Conservation (phyloP, 2,888 invertebrate species). For the Drosophila nigricruria region DNA sequence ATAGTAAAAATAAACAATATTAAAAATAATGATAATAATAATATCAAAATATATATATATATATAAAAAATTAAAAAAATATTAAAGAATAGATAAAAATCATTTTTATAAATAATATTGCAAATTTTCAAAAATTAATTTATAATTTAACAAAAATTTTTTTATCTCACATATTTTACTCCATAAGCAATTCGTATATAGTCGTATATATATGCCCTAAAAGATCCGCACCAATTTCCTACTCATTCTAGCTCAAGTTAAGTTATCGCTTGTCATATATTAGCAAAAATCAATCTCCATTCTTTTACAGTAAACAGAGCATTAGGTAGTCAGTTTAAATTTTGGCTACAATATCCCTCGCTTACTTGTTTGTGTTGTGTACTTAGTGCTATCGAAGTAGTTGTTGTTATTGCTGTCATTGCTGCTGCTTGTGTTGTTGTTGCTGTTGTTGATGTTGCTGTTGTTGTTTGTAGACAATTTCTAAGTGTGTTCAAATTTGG, state of each 20-base stretch:
- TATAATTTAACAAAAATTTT: too few species aligned
- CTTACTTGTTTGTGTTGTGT: constrained; percentile 56
- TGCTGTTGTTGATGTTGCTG: constrained; percentile 55
- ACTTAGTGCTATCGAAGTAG: constrained; percentile 76
- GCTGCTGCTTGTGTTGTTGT: constrained; percentile 35
- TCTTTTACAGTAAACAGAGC: not conserved
- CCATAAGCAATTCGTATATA: too few species aligned
- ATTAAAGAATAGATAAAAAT: too few species aligned
- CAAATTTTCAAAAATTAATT: too few species aligned
- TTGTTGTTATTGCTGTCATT: constrained; percentile 45
- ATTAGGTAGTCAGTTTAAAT: constrained; percentile 6
- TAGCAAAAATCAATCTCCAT: not conserved
- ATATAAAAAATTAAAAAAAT: too few species aligned
- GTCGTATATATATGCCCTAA: too few species aligned
- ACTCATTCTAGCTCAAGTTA: not conserved
- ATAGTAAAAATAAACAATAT: too few species aligned
- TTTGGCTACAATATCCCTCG: not conserved
- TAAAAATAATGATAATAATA: too few species aligned
- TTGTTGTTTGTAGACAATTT: constrained; percentile 77
- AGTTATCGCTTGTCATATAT: not conserved
- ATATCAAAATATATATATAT: too few species aligned
- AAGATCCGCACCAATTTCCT: too few species aligned
- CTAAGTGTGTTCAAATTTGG: constrained; percentile 80
- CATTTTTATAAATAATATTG: too few species aligned
- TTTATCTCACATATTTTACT: too few species aligned